Evolutionary conservation across 1,140 invertebrate genomes (phyloP).

Genomic region (Cydia pomonella): DNA sequence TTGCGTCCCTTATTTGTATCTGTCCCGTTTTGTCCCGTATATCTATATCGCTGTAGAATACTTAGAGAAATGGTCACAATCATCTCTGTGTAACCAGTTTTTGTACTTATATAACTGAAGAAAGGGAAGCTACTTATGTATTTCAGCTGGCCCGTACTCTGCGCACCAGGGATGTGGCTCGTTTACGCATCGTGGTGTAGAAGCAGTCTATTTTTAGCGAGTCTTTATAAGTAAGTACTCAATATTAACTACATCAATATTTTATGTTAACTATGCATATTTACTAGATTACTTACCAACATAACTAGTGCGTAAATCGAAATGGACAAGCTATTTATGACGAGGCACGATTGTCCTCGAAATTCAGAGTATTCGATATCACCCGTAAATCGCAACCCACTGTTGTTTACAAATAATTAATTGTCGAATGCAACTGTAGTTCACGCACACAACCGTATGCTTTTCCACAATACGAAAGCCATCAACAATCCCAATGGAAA

Average conservation of each 20-base stretch:
- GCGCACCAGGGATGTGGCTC: too few species aligned
- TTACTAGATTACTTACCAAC: not conserved
- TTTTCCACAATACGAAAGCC: slow-evolving; percentile 37
- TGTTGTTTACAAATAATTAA: slow-evolving; percentile 79
- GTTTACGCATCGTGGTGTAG: too few species aligned
- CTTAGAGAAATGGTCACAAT: too few species aligned
- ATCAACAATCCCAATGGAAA: slow-evolving; percentile 34
- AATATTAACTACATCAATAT: too few species aligned
- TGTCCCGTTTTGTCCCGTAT: too few species aligned
- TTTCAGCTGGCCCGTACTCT: too few species aligned
- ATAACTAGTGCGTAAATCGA: slow-evolving; percentile 38
- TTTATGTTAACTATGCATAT: not conserved
- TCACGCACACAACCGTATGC: slow-evolving; percentile 60
- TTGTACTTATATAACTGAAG: too few species aligned
- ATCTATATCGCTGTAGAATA: too few species aligned
- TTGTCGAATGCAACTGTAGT: slow-evolving; percentile 74
- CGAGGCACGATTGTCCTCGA: slow-evolving; percentile 43
- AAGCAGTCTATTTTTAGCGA: not conserved
- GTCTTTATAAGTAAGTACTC: too few species aligned
- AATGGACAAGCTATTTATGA: slow-evolving; percentile 53
- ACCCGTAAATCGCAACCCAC: slow-evolving; percentile 40
- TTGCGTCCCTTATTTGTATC: too few species aligned
- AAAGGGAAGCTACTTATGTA: too few species aligned
- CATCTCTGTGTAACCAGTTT: too few species aligned
- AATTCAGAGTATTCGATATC: slow-evolving; percentile 24